Evolutionary conservation across 2,113 vertebrate species (phyloP).

Genomic region (Herpetotheres cachinnans): DNA sequence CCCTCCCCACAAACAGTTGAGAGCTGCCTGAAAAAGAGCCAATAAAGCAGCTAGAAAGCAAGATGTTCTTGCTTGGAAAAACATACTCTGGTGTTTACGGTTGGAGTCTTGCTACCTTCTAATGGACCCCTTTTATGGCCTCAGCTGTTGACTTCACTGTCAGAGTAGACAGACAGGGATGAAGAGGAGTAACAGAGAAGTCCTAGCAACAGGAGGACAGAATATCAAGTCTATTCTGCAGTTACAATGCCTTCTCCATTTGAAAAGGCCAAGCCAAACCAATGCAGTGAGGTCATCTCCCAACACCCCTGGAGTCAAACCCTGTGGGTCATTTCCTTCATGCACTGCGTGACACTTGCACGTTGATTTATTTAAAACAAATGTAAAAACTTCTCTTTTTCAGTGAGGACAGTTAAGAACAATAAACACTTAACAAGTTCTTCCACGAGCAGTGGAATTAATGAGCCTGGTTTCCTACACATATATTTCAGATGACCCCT

Average conservation of each 20-base stretch:
- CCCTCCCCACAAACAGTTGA: constrained; percentile 15
- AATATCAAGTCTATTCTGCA: neutral
- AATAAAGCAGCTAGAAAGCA: constrained; percentile 40
- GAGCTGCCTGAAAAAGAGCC: constrained; percentile 30
- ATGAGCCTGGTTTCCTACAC: neutral
- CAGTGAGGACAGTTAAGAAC: constrained; percentile 21
- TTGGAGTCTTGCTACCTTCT: constrained; percentile 41
- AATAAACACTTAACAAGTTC: constrained; percentile 30
- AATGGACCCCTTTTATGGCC: constrained; percentile 28
- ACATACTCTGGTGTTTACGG: neutral
- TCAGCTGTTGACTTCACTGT: constrained; percentile 29
- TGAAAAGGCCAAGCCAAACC: constrained; percentile 13
- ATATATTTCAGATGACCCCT: neutral
- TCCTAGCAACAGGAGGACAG: neutral
- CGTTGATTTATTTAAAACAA: constrained; percentile 61
- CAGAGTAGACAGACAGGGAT: neutral
- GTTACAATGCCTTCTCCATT: neutral
- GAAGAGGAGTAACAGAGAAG: neutral
- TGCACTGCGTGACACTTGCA: neutral
- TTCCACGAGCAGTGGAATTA: neutral
- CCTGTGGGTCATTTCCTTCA: neutral
- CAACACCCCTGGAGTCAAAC: neutral
- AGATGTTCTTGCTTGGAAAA: constrained; percentile 33
- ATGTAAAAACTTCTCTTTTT: constrained; percentile 43
- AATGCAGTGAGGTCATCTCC: neutral